Evolutionary conservation across 2,888 invertebrate genomes (phyloP).

Genomic region (Meta bourneti): DNA sequence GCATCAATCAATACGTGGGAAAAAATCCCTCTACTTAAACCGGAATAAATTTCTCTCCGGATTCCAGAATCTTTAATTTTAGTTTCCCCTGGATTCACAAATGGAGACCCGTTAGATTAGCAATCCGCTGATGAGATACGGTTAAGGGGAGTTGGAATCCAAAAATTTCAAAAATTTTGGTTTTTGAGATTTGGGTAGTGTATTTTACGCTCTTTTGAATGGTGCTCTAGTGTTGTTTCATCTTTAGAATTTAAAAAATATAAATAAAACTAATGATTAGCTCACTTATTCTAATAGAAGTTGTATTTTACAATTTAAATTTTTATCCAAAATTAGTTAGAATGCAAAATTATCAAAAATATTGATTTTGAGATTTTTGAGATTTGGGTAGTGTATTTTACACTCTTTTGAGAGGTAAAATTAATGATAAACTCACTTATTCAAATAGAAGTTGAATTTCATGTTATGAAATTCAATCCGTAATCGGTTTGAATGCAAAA

Average conservation of each 20-base stretch:
- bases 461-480: too few species aligned
- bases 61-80: constrained; percentile 40
- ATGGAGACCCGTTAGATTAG: constrained; percentile 20
- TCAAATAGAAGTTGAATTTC: too few species aligned
- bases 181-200: neutral
- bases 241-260: neutral
- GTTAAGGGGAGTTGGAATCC: neutral
- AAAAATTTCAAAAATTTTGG: too few species aligned
- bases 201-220: neutral
- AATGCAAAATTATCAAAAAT: too few species aligned
- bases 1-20: constrained; percentile 59
- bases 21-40: constrained; percentile 51
- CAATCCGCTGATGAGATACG: neutral
- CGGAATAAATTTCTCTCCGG: constrained; percentile 44
- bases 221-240: too few species aligned
- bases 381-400: too few species aligned
- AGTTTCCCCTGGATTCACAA: constrained; percentile 19
- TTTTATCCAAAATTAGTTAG: too few species aligned
- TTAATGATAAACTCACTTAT: too few species aligned
- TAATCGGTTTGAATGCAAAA: too few species aligned
- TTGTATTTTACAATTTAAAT: neutral
- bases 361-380: too few species aligned
- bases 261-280: neutral
- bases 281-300: neutral
- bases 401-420: too few species aligned